Evolutionary conservation across 2,797 vertebrate species (phyloP), one percentile per base, ranked within the genome.

Genomic region (Hipposideros larvatus): DNA sequence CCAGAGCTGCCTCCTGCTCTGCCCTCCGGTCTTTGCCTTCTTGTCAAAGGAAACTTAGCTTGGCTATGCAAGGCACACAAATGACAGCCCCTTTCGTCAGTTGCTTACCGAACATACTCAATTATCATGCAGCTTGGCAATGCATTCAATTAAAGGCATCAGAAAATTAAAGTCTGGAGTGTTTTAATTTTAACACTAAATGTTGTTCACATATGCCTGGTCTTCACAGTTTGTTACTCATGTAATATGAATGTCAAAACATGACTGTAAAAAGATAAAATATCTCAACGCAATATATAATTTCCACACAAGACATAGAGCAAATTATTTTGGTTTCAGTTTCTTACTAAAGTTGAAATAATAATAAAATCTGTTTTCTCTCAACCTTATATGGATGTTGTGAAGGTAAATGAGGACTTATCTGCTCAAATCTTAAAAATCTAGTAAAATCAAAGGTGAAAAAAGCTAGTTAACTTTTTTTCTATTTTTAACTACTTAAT

Each of bases 371-470:
- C 31, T 85, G n/a, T 55, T 71, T 59, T 87, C 31, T 79, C 26
- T 91, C 41, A 75, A 51, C 84, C 11, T n/a, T 34, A 53, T n/a
- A 57, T 21, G 31, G n/a, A 61, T 82, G 46, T 59, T 90, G 11
- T 82, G 70, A 92, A 77, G 18, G 55, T 9, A 77, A 87, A 48
- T 41, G 14, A 95, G 21, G 43, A 88, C 74, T 46, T 88, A 31
- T 78, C 4, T 13, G 66, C 16, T 90, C n/a, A 80, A 88, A 79
- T 71, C 41, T 95, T 90, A 31, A 93, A 95, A 88, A 75, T 66
- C 59, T 13, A 63, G 37, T 55, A 77, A 92, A 82, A 80, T 77
- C 70, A 74, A 92, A 82, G 11, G 21, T 53, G 18, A 41, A 28
- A 59, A 70, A 85, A 89, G 55, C 46, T 84, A 74, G 28, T 68